These are phyloP conservation scores for Argyrosomus japonicus DNA, from an alignment of 2,113 vertebrate species.

Conservation along the genomic window DNA sequence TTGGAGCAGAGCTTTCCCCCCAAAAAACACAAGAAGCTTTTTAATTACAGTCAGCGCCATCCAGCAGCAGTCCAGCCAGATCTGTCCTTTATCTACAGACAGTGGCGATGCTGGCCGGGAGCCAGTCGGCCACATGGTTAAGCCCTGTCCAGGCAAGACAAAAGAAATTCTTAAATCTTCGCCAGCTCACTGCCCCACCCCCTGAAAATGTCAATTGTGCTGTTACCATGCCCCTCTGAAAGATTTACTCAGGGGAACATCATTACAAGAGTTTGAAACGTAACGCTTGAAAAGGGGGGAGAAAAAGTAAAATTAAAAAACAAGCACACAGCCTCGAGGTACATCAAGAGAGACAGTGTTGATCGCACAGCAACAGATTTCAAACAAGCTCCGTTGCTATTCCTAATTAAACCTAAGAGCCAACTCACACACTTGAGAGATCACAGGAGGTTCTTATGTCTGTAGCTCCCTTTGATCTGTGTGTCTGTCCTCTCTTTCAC, in stretches of 20 bases:
- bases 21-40: slow-evolving; percentile 28
- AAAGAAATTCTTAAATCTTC: slow-evolving; percentile 76
- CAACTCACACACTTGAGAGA: slow-evolving; percentile 64
- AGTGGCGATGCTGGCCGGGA: slow-evolving; percentile 56
- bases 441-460: slow-evolving; percentile 63
- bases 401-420: slow-evolving; percentile 70
- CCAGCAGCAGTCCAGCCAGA: slow-evolving; percentile 58
- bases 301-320: background rate
- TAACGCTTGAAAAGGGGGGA: background rate
- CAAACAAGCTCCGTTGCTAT: slow-evolving; percentile 50
- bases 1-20: slow-evolving; percentile 19
- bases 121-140: slow-evolving; percentile 70
- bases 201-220: slow-evolving; percentile 62
- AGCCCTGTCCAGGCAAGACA: slow-evolving; percentile 68
- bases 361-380: slow-evolving; percentile 59
- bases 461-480: slow-evolving; percentile 55
- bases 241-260: slow-evolving; percentile 49
- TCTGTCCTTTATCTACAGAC: slow-evolving; percentile 62
- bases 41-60: slow-evolving; percentile 51
- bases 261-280: slow-evolving; percentile 52
- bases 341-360: slow-evolving; percentile 42
- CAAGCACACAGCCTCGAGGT: slow-evolving; percentile 33
- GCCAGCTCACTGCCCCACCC: slow-evolving; percentile 41
- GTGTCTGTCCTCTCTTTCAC: slow-evolving; percentile 46
- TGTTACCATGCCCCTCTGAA: slow-evolving; percentile 35